Base-by-base conservation (phyloP, 2,797 vertebrate genomes). In the Capromys pilorides region DNA sequence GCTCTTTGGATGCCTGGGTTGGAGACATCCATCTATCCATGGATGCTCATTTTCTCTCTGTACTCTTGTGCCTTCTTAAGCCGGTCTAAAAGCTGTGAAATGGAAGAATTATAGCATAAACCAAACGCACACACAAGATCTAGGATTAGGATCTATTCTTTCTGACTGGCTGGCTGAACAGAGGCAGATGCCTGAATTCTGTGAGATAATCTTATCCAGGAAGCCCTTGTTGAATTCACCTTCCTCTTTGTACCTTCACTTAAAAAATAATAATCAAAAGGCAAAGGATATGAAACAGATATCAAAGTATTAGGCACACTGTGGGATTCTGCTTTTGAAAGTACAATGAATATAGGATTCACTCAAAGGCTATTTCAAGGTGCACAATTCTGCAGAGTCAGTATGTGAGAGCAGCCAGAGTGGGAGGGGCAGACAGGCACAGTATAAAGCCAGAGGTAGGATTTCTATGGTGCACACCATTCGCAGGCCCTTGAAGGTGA, bases 381-480 rank as follows among this genome's bases (percentile, higher is more conserved):
- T 59, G 3, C 16, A 57, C 14, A 41, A 14, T 41, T 11, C 39
- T 41, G 71, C 9, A 2, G 21, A 73, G 36, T 26, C 12, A 26
- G 62, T 33, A 19, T 13, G 11, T 1, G 45, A 45, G 45, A 64
- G 31, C 22, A 5, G 31, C 22, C 31, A 0, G 19, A 5, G 88
- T 13, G 28, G 96, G 96, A 83, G 90, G 93, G 19, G 90, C 67
- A 57, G 79, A 41, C 24, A 7, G 0, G 5, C 33, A 49, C 33
- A 12, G 1, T 67, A 95, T 95, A 95, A 94, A 97, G n/a, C 9
- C 69, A 21, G 73, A 78, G 21, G 84, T 5, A 0, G 13, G 7
- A 0, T 1, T 41, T 1, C 33, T 26, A 0, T 0, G 0, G 22
- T 3, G 10, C 54, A 19, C 39, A 54, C 41, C 5, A 6, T 9